Base-by-base conservation (phyloP, 2,113 vertebrate genomes). In the Brienomyrus longianalis region DNA sequence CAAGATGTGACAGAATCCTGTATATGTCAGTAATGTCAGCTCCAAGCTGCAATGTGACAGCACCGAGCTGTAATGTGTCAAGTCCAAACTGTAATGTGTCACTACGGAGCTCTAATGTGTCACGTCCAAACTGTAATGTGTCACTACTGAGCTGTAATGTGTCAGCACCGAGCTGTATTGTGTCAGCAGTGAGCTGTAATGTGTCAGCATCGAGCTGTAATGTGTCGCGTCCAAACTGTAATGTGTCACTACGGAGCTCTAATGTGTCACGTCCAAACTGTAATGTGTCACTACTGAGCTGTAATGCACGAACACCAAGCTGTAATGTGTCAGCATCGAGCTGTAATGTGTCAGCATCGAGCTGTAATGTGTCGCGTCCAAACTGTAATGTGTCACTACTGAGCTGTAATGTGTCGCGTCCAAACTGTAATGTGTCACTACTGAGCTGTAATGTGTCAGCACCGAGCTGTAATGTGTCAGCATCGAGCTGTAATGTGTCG, bases 21-120 rank as follows among this genome's bases (percentile, higher is more conserved):
- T 94, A 93, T 93, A 94, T 92, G 92, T 90, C 90, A 92, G 89
- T 90, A 21, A 9, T 89, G 93, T 93, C 93, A 94, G 93, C 90
- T 90, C 90, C 90, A 91, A 89, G 91, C 90, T 54, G 87, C 93
- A 91, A 91, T 56, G 0, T 85, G 27, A 88, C 52, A 9, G 70
- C 83, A 90, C 85, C 90, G 89, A 90, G 90, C 43, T 19, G 17
- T 54, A 21, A 54, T 1, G 0, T 54, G 52, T 5, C 52, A 54
- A 0, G 17, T 1, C 17, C 52, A 6, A 19, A 15, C 52, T 54
- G 17, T 21, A 19, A 54, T 1, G 0, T 54, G 17, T 54, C 52
- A 31, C 31, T 31, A 31, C 31, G 89, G 93, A 89, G 91, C 90
- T 56, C 87, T 93, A 91, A 91, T 56, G 0, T 85, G 51, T 17